These are phyloP conservation scores for Euproctis similis DNA, from an alignment of 2,888 invertebrate genomes.

Conservation along the genomic window DNA sequence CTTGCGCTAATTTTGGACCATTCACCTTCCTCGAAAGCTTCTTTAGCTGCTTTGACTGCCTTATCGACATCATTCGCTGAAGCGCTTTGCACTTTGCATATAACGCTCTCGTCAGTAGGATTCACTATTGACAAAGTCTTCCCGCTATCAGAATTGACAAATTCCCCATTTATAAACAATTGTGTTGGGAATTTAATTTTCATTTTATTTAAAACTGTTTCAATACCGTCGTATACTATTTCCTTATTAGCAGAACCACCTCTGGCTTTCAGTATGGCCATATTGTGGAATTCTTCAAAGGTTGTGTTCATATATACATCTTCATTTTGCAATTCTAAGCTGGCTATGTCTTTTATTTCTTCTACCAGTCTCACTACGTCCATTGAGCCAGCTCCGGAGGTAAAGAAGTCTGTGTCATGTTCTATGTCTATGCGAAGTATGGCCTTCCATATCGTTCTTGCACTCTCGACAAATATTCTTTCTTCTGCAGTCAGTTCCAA, in stretches of 20 bases:
- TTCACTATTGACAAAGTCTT: constrained; percentile 82
- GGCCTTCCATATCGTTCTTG: constrained; percentile 86
- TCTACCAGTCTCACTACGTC: constrained; percentile 96
- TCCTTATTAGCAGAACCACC: constrained; percentile 74
- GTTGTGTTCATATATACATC: constrained; percentile 95
- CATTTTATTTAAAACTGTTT: constrained; percentile 88
- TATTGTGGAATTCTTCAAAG: constrained; percentile 85
- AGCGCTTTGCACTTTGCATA: constrained; percentile 84
- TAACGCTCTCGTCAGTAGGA: constrained; percentile 88
- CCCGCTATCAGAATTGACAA: constrained; percentile 84
- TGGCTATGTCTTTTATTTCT: constrained; percentile 89
- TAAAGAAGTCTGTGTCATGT: constrained; percentile 92
- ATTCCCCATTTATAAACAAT: constrained; percentile 93
- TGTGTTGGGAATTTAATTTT: constrained; percentile 91
- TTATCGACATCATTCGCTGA: constrained; percentile 87
- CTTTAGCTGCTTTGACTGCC: constrained; percentile 91
- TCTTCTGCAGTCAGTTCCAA: constrained; percentile 86
- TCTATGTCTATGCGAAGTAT: constrained; percentile 87
- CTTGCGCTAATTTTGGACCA: constrained; percentile 97
- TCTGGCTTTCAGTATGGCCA: constrained; percentile 80
- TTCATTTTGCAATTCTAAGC: constrained; percentile 87
- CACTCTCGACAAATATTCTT: constrained; percentile 77
- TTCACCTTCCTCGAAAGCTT: constrained; percentile 90
- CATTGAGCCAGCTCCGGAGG: constrained; percentile 97
- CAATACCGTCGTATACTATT: constrained; percentile 83